These are phyloP conservation scores for Valencia hispanica DNA, from an alignment of 2,797 vertebrate species.

Conservation along the genomic window DNA sequence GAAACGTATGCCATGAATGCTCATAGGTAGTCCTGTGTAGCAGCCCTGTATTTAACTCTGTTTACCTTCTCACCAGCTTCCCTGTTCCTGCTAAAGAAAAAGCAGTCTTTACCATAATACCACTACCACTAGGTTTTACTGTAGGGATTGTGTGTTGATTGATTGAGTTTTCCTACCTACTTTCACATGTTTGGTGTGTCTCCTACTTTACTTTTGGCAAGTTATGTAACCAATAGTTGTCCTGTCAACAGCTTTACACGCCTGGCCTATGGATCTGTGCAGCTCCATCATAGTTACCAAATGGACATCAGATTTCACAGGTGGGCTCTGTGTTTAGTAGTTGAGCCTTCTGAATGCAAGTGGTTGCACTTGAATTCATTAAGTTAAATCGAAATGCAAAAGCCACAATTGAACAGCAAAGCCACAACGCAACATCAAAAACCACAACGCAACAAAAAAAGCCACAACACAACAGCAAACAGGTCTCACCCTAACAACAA, in stretches of 20 bases:
- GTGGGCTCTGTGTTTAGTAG: neutral
- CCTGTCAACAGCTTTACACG: neutral
- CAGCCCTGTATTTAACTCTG: too few species aligned
- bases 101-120: neutral
- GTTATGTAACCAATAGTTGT: neutral
- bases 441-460: neutral
- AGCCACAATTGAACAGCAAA: neutral
- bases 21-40: too few species aligned
- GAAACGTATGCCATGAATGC: too few species aligned
- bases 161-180: too few species aligned
- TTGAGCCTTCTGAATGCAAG: neutral
- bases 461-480: neutral
- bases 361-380: neutral
- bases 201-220: neutral
- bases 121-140: neutral
- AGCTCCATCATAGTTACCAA: neutral
- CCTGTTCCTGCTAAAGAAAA: neutral
- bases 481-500: too few species aligned
- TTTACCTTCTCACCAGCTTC: too few species aligned
- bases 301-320: neutral
- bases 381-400: neutral
- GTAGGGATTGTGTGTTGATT: neutral
- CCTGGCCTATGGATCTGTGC: neutral
- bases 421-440: neutral
- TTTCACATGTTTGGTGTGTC: too few species aligned